These are phyloP conservation scores for Poeciliopsis paucimaculata DNA, from an alignment of 2,797 vertebrate species.

Conservation along the genomic window DNA sequence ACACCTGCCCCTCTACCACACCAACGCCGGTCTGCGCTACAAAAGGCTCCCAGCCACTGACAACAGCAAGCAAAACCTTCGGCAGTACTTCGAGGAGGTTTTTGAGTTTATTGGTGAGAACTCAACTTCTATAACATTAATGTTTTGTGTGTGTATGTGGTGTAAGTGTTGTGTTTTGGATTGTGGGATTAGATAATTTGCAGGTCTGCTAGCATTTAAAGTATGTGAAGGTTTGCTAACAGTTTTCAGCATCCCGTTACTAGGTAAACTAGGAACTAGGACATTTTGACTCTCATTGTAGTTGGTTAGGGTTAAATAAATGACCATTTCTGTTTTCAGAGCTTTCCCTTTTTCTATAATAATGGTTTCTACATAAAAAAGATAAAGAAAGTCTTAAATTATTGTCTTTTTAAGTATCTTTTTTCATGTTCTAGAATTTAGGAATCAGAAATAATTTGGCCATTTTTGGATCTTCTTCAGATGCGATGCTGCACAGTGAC, in stretches of 20 bases:
- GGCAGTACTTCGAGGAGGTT: slow-evolving; percentile 90
- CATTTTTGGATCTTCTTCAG: not conserved
- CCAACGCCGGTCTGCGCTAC: slow-evolving; percentile 83
- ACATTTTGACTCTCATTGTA: not conserved
- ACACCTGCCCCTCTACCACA: slow-evolving; percentile 88
- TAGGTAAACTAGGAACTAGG: not conserved
- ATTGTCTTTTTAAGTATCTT: not conserved
- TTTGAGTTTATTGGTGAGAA: slow-evolving; percentile 90
- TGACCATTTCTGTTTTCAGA: not conserved
- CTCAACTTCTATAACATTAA: not conserved
- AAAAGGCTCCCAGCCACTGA: slow-evolving; percentile 89
- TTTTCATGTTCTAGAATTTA: too few relatives aligned
- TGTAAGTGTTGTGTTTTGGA: not conserved
- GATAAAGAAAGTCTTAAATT: not conserved
- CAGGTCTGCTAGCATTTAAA: not conserved
- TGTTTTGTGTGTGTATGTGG: not conserved
- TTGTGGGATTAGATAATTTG: not conserved
- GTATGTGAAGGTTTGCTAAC: not conserved
- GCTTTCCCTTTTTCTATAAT: not conserved
- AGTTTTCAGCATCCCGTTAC: not conserved
- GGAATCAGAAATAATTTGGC: not conserved
- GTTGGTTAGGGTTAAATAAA: not conserved
- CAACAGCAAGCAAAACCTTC: slow-evolving; percentile 90
- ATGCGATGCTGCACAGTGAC: too few relatives aligned
- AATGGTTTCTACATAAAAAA: not conserved